Conservation (phyloP, 2,113 vertebrate species). For the Vanacampus margaritifer region DNA sequence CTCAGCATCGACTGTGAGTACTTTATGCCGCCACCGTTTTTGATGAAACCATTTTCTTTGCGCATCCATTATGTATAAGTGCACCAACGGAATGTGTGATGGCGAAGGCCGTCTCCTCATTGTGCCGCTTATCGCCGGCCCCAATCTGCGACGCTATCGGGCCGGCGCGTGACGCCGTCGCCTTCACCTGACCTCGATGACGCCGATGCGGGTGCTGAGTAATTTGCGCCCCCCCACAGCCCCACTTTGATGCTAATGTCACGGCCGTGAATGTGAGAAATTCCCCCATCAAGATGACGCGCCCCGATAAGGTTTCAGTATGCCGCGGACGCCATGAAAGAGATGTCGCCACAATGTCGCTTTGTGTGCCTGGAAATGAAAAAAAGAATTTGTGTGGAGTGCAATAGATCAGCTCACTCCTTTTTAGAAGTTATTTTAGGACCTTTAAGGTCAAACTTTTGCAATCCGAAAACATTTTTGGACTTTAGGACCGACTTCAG, state of each 20-base stretch:
- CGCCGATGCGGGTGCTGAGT: constrained; percentile 62
- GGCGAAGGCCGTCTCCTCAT: constrained; percentile 51
- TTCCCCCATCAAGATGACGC: constrained; percentile 67
- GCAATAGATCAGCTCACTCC: not conserved
- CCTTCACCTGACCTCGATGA: constrained; percentile 40
- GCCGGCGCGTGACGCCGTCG: constrained; percentile 45
- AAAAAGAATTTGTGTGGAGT: not conserved
- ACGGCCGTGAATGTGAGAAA: constrained; percentile 70
- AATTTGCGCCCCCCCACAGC: constrained; percentile 57
- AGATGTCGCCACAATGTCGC: constrained; percentile 57
- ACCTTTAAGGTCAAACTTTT: not conserved
- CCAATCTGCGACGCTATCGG: constrained; percentile 15
- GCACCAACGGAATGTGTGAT: constrained; percentile 67
- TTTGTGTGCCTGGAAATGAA: constrained; percentile 44
- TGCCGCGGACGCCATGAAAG: constrained; percentile 59
- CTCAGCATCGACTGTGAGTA: too few relatives aligned
- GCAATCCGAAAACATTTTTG: not conserved
- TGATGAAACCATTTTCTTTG: constrained; percentile 34
- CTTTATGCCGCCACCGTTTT: too few relatives aligned
- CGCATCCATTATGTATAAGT: constrained; percentile 73
- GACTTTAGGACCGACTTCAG: too few relatives aligned
- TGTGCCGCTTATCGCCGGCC: constrained; percentile 48
- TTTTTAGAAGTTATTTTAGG: not conserved
- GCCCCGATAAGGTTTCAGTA: constrained; percentile 67
- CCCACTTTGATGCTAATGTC: constrained; percentile 61